A percentile compares a stretch with the other conserved stretches of the same genome.
Evolutionary conservation across 2,113 vertebrate genomes (phyloP).

Genomic region (Hyperopisus bebe): DNA sequence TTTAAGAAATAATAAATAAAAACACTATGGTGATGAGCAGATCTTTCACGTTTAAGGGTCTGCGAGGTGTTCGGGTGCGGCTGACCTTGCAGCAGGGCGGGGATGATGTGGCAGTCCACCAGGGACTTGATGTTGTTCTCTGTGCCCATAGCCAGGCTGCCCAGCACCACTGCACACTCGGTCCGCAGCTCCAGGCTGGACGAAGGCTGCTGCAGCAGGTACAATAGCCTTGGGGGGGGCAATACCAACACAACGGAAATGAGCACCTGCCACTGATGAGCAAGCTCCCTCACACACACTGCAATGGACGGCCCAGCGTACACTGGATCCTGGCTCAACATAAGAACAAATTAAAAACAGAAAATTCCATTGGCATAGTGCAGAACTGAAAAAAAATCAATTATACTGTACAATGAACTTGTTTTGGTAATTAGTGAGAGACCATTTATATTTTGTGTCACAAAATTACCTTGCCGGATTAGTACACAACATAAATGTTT

Average conservation of each 20-base stretch:
- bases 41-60: neutral
- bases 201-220: constrained; percentile 90
- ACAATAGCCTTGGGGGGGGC: constrained; percentile 76
- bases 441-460: neutral
- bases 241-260: neutral
- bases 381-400: neutral
- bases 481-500: neutral
- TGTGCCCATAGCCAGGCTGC: constrained; percentile 96
- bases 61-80: neutral
- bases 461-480: neutral
- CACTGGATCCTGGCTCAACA: neutral
- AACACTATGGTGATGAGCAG: neutral
- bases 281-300: neutral
- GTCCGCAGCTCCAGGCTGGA: constrained; percentile 86
- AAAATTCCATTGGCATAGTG: neutral
- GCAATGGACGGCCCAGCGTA: neutral
- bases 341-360: neutral
- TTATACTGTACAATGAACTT: neutral
- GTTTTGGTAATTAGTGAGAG: neutral
- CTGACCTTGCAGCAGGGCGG: constrained; percentile 90
- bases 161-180: constrained; percentile 90
- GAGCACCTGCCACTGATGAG: neutral
- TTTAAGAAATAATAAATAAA: neutral
- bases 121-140: constrained; percentile 99
- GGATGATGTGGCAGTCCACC: constrained; percentile 97